Conservation (phyloP, 2,888 invertebrate genomes). For the Macrophya annulata region DNA sequence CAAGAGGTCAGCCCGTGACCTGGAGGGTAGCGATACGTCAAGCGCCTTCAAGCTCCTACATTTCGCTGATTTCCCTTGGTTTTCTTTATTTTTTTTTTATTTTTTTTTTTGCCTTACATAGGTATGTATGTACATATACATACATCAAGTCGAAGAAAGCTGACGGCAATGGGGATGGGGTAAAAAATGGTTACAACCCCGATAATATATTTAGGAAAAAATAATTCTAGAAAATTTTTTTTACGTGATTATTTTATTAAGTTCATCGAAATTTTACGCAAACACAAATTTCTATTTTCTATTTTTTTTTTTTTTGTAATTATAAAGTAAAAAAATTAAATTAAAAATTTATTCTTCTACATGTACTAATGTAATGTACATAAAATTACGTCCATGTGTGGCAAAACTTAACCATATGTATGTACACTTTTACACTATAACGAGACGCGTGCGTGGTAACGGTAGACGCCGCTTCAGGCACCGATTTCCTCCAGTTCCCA, state of each 20-base stretch:
- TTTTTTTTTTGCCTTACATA: no score
- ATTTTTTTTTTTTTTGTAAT: neutral
- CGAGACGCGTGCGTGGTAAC: slow-evolving; percentile 56
- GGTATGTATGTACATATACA: no score
- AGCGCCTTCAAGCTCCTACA: neutral
- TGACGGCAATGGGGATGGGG: no score
- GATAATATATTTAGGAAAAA: no score
- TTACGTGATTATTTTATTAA: no score
- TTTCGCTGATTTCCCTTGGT: neutral
- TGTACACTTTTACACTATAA: slow-evolving; percentile 56
- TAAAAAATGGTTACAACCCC: no score
- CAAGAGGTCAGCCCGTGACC: slow-evolving; percentile 19
- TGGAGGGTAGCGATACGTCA: slow-evolving; percentile 22
- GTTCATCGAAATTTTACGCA: no score
- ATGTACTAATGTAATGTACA: neutral
- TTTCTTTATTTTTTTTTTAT: no score
- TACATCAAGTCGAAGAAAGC: no score
- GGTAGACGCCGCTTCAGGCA: slow-evolving; percentile 58
- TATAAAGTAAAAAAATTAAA: neutral
- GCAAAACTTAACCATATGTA: slow-evolving; percentile 11
- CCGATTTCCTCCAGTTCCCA: slow-evolving; percentile 57
- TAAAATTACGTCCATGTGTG: slow-evolving; percentile 50
- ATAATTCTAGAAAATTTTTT: no score
- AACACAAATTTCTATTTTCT: neutral
- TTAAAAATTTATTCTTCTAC: neutral